Percentiles rank a stretch among this genome's conserved stretches.
Conservation (phyloP, 2,797 vertebrate species). For the Centropyge bicolor region DNA sequence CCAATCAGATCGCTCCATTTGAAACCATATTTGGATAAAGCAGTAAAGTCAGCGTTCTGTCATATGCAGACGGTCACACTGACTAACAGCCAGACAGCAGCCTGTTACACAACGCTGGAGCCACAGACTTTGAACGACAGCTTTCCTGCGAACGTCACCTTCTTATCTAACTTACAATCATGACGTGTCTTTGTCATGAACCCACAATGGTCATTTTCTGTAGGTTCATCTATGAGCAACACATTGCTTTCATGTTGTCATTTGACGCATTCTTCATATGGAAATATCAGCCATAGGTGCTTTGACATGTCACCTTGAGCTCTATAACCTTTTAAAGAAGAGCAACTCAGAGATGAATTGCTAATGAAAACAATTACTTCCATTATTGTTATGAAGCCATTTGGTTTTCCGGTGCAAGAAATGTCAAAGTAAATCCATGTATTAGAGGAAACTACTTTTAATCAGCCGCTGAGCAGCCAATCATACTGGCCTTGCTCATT, state of each 20-base stretch:
- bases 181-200: not conserved
- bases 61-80: not conserved
- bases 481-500: conserved; percentile 75
- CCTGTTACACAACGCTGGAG: not conserved
- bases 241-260: not conserved
- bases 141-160: not conserved
- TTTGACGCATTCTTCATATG: not conserved
- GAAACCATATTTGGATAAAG: not conserved
- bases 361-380: conserved; percentile 45
- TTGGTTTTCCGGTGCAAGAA: conserved; percentile 47
- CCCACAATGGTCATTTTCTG: conserved; percentile 2
- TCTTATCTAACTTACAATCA: not conserved
- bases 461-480: conserved; percentile 78
- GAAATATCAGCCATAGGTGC: not conserved
- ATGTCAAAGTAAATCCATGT: conserved; percentile 78
- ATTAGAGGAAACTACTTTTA: conserved; percentile 76
- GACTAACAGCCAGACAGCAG: not conserved
- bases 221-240: not conserved
- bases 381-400: conserved; percentile 40
- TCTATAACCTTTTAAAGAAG: conserved; percentile 17
- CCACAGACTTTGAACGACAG: not conserved
- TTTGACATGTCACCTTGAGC: not conserved
- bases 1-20: not conserved
- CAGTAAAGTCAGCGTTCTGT: not conserved
- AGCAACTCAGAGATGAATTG: conserved; percentile 29